Percentiles rank a stretch among this genome's conserved stretches.
Evolutionary conservation across 2,113 vertebrate species (phyloP).

Genomic region (Australoheros scitulus): DNA sequence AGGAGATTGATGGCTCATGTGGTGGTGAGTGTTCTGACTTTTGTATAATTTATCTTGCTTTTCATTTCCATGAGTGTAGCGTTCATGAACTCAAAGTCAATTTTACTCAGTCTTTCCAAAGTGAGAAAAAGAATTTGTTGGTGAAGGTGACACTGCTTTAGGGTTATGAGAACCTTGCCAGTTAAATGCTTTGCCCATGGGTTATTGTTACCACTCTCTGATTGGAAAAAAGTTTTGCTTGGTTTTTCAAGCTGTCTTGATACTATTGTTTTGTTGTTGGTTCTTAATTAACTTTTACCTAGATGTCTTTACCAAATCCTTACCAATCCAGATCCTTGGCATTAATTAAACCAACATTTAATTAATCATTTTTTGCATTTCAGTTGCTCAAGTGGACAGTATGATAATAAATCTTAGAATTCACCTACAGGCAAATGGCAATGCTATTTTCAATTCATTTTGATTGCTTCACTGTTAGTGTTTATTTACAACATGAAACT

Average conservation of each 20-base stretch:
- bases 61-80: neutral
- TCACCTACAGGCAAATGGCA: neutral
- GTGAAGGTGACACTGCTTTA: neutral
- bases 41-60: neutral
- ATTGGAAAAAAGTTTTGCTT: neutral
- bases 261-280: neutral
- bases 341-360: neutral
- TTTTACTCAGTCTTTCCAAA: neutral
- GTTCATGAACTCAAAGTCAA: neutral
- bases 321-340: neutral
- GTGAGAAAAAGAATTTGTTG: neutral
- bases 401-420: neutral
- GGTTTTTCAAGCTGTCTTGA: neutral
- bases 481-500: neutral
- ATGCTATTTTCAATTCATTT: neutral
- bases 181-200: neutral
- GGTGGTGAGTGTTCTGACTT: constrained; percentile 81
- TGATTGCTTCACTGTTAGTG: neutral
- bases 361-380: neutral
- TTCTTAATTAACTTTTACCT: neutral
- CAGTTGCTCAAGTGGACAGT: neutral
- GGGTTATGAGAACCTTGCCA: neutral
- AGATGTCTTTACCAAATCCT: neutral
- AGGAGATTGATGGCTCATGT: constrained; percentile 90
- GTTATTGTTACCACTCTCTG: neutral